Evolutionary conservation across 1,140 invertebrate genomes (phyloP), one percentile per base, ranked within the genome.

Genomic region (Drosophila kepulauana): DNA sequence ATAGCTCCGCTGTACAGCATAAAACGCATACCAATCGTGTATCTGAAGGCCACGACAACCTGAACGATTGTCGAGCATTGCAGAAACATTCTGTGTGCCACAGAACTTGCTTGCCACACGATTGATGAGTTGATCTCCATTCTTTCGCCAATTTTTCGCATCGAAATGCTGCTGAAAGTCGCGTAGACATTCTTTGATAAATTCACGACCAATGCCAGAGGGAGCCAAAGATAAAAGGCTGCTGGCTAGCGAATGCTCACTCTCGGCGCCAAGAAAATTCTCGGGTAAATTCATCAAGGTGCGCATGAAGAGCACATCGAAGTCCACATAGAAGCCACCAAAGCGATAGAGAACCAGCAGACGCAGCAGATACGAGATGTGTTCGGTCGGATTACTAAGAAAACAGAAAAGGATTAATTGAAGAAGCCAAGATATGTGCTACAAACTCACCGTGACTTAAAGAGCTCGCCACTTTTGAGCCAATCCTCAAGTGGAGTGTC

Each of bases 281-380:
- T 84, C 85, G 0, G 88, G 92, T 25, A 96, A 80, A 5, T 93
- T 81, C 38, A 95, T 93, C 43, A 96, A 85, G 11, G 93, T 94
- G 68, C 94, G 95, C 6, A 94, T 94, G 0, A 97, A 93, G 8
- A 97, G 94, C 0, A 97, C 94, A 80, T 97, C 96, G 56, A 96
- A 89, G 76, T 97, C 96, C 41, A 97, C 82, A 87, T 97, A 97
- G 52, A 96, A 95, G 1, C 96, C 96, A 20, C 96, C 96, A 68
- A 94, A 97, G 87, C 96, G 97, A 94, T 95, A 96, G 2, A 97
- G 90, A 0, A 95, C 95, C 4, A 96, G 79, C 74, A 95, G 96
- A 68, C 96, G 93, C 16, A 97, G 82, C 10, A 96, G 93, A 82
- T 96, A 5, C 13, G 35, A 38, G 35, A 38, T 38, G 35, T 38